Evolutionary conservation across 2,888 invertebrate species (phyloP), one percentile per base, ranked within the genome.

Genomic region (Neoscelio sp.): DNA sequence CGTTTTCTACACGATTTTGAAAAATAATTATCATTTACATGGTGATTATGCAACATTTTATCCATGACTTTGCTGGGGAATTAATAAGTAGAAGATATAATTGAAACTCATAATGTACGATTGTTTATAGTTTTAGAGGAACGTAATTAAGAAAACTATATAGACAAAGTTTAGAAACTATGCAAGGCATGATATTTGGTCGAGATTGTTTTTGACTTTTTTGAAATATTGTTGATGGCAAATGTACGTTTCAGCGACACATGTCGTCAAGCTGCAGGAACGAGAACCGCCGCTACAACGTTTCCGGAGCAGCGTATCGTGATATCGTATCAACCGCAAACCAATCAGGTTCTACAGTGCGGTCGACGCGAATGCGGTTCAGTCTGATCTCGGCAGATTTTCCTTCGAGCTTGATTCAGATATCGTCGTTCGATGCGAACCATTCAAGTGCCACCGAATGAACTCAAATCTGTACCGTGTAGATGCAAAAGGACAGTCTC

Each of bases 241-340:
- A 78, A 67, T 62, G 44, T 54, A 67, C 62, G 68, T 78, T 78
- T 73, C 62, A 40, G 30, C 68, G 56, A 73, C 73, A 73, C 68
- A 78, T 68, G 78, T 73, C 73, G 62, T n/a, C 67, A 38, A 42
- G 30, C 20, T 62, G 40, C 10, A 26, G 60, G 17, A 77, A 48
- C 35, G 65, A 10, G 46, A 68, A 68, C 67, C 62, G 67, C 67
- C 62, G 67, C 56, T 67, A 73, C 62, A 73, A 42, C 68, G 62
- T 68, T 68, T 73, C 67, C 67, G 62, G 60, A 42, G 71, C 78
- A 40, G 54, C 62, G 78, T 67, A 78, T 73, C 73, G 73, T 78
- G 73, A 80, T 83, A 83, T 83, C 82, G 82, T 81, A 83, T 82
- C 82, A 80, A 80, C 82, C 82, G 73, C 82, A 81, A 81, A 84